These are phyloP conservation scores for Mystacides longicornis DNA, from an alignment of 2,888 invertebrate genomes.

Conservation along the genomic window DNA sequence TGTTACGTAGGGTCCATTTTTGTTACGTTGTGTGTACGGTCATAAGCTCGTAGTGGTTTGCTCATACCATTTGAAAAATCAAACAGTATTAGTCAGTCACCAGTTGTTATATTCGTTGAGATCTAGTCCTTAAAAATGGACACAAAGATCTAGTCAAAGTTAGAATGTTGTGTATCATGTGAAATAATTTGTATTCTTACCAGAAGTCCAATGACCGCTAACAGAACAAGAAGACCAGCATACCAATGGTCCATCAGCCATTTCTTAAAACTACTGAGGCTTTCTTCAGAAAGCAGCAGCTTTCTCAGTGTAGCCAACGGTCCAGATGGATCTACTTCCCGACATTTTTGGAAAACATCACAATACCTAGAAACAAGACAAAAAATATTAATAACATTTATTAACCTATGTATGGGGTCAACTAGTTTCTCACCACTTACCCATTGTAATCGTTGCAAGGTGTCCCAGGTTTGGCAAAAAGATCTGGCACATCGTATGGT, in stretches of 20 bases:
- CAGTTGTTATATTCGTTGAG: no score
- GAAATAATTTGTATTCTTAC: no score
- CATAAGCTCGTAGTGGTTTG: no score
- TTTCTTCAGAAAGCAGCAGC: constrained; percentile 80
- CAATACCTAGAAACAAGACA: constrained; percentile 44
- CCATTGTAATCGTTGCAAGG: constrained; percentile 92
- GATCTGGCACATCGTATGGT: constrained; percentile 87
- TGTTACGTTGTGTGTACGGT: no score
- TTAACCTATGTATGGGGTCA: background rate
- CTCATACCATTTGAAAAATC: no score
- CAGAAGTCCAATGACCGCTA: constrained; percentile 68
- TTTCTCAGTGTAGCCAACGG: constrained; percentile 84
- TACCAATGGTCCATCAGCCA: constrained; percentile 92
- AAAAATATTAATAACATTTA: background rate
- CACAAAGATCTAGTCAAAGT: no score
- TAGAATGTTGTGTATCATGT: no score
- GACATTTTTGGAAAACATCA: constrained; percentile 66
- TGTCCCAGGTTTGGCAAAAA: constrained; percentile 89
- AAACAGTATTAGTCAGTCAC: no score
- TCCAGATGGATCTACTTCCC: constrained; percentile 90
- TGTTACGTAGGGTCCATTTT: no score
- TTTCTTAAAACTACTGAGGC: constrained; percentile 77
- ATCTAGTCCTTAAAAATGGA: no score
- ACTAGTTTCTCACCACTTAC: no score
- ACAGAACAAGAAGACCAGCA: constrained; percentile 68